These are phyloP conservation scores for Taenioides sp. DNA, from an alignment of 2,797 vertebrate species.

Conservation along the genomic window DNA sequence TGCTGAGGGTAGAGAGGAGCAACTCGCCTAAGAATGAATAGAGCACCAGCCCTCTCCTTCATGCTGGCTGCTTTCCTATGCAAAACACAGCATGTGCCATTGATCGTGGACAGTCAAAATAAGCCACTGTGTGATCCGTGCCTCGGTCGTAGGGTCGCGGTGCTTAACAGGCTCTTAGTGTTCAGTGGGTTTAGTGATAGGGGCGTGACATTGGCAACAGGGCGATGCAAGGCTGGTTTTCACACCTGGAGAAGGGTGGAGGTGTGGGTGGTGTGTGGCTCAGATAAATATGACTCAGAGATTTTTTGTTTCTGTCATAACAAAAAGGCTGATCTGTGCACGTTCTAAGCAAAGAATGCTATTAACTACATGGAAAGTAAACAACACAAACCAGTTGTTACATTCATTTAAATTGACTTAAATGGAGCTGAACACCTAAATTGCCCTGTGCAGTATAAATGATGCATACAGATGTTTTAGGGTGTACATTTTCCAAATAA, in stretches of 20 bases:
- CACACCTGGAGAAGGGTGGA: slow-evolving; percentile 70
- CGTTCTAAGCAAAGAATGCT: slow-evolving; percentile 39
- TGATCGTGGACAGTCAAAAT: slow-evolving; percentile 76
- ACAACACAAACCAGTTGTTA: slow-evolving; percentile 1
- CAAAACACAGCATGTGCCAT: slow-evolving; percentile 76
- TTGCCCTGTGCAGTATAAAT: background rate
- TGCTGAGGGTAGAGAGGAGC: slow-evolving; percentile 60
- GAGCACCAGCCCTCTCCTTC: slow-evolving; percentile 64
- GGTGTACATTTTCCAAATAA: background rate
- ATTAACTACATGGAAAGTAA: slow-evolving; percentile 53
- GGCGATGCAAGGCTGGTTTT: slow-evolving; percentile 63
- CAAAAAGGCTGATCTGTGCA: background rate
- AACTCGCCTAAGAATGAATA: slow-evolving; percentile 60
- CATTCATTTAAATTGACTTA: slow-evolving; percentile 7
- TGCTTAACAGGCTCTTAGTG: slow-evolving; percentile 73
- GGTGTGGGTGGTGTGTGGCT: slow-evolving; percentile 26
- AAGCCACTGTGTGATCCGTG: slow-evolving; percentile 44
- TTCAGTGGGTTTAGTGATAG: slow-evolving; percentile 61
- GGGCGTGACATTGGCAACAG: slow-evolving; percentile 71
- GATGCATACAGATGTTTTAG: background rate
- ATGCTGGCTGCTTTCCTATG: slow-evolving; percentile 66
- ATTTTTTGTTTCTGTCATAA: slow-evolving; percentile 24
- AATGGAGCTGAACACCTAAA: slow-evolving; percentile 12
- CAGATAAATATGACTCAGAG: slow-evolving; percentile 24
- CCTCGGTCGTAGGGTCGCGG: slow-evolving; percentile 33